Base-by-base conservation (phyloP, 2,888 invertebrate genomes). In the Amblyjoppa fuscipennis region DNA sequence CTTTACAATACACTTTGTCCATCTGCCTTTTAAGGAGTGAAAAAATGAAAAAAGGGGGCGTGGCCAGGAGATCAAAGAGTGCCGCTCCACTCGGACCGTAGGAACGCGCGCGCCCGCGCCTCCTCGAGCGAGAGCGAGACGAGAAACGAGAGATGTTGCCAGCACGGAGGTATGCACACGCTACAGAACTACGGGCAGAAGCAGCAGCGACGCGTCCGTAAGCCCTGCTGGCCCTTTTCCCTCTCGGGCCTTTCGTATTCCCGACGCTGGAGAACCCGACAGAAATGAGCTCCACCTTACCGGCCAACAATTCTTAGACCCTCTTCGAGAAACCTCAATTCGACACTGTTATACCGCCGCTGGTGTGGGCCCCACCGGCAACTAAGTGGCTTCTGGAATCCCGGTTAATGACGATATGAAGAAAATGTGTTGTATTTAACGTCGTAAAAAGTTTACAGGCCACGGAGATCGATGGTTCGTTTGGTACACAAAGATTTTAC, bases 1-100 rank as follows among this genome's bases (percentile, higher is more conserved):
- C 94, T 94, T 94, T 94, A 94, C 94, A 94, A 94, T 93, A 94
- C 93, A 94, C 93, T 94, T 93, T 94, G 93, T 94, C 94, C 94
- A 94, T 94, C 94, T 94, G 93, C 94, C 93, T 94, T 94, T 94
- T 94, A 93, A 93, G 93, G 93, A 93, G 93, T 92, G 93, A 93
- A 93, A 93, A 93, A 93, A 94, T 92, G 92, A 93, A 93, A 93
- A 94, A 93, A 93, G 93, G 91, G 92, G 94, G 94, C 93, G 93
- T 93, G 93, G 93, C 90, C 88, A 91, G 41, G 89, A 93, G 94
- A 94, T 94, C 94, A 94, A 94, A 94, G 93, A 91, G 88, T 88
- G 92, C 94, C 94, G 94, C 93, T 61, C 87, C 84, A 69, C 85
- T 79, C 71, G 83, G 69, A 81, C 83, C 83, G 73, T 68, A 31